phyloP scores from a whole-genome alignment of 2,888 invertebrate genomes.

The Bedellia somnulentella region DNA sequence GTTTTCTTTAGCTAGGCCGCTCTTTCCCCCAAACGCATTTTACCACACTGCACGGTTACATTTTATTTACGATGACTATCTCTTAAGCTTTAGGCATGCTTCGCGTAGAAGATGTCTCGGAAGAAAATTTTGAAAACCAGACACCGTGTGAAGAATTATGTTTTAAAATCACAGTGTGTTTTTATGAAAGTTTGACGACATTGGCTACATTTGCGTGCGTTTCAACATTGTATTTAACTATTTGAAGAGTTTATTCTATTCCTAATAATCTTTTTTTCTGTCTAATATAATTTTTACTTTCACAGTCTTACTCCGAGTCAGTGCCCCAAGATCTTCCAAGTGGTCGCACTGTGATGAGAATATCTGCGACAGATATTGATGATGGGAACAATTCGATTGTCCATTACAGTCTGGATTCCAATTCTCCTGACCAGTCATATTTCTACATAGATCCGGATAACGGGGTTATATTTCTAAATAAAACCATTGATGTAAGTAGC shows the following conservation, averaged over 20 bases:
- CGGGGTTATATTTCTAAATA: constrained; percentile 79
- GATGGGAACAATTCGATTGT: constrained; percentile 89
- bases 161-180: no score
- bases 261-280: no score
- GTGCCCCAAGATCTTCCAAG: constrained; percentile 79
- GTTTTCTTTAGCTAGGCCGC: constrained; percentile 57
- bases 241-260: no score
- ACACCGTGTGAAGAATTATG: constrained; percentile 13
- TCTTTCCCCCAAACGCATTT: constrained; percentile 56
- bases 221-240: no score
- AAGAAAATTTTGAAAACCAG: constrained; percentile 10
- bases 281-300: constrained; percentile 5
- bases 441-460: constrained; percentile 81
- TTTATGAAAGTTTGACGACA: no score
- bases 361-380: constrained; percentile 91
- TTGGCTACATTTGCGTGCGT: no score
- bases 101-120: constrained; percentile 49
- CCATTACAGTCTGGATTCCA: constrained; percentile 64
- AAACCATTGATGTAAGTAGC: constrained; percentile 64
- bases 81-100: constrained; percentile 56
- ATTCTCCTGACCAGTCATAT: constrained; percentile 61
- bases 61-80: constrained; percentile 44
- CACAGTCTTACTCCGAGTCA: constrained; percentile 66
- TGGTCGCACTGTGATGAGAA: constrained; percentile 79
- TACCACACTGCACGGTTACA: constrained; percentile 58